Conservation (phyloP, 2,888 invertebrate genomes). For the Cheilosia vernalis region DNA sequence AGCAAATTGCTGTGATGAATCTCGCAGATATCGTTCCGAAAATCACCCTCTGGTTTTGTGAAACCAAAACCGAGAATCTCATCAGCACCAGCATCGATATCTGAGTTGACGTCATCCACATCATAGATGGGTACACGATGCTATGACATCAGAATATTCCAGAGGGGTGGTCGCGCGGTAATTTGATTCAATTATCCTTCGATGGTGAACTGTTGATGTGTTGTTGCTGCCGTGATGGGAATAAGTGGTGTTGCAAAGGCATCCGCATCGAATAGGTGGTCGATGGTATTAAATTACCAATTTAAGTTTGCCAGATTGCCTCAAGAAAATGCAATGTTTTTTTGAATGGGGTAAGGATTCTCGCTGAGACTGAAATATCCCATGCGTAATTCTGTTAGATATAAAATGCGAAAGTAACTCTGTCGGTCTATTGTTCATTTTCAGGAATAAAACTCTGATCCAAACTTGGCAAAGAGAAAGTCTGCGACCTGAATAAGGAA, state of each 20-base stretch:
- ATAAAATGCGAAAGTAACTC: too few species aligned
- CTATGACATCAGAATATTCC: conserved; percentile 22
- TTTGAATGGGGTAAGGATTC: too few species aligned
- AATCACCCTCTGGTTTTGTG: conserved; percentile 56
- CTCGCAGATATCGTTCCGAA: conserved; percentile 40
- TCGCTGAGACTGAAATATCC: too few species aligned
- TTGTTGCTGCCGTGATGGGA: conserved; percentile 26
- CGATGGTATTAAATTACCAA: background rate
- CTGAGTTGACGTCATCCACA: conserved; percentile 33
- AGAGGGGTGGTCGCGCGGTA: conserved; percentile 32
- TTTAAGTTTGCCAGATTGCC: too few species aligned
- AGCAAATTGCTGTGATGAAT: conserved; percentile 64
- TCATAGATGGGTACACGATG: background rate
- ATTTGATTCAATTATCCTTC: conserved; percentile 72
- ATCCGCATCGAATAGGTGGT: background rate
- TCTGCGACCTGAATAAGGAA: too few species aligned
- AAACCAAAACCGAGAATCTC: conserved; percentile 69
- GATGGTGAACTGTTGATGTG: conserved; percentile 65
- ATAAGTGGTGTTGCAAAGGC: conserved; percentile 40
- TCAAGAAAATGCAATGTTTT: too few species aligned
- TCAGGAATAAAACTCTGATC: too few species aligned
- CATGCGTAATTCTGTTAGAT: too few species aligned
- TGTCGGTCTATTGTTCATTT: too few species aligned
- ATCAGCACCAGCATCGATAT: conserved; percentile 44
- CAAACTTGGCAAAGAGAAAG: too few species aligned